Conservation (phyloP, 2,888 invertebrate species). For the Pasiphila rectangulata region DNA sequence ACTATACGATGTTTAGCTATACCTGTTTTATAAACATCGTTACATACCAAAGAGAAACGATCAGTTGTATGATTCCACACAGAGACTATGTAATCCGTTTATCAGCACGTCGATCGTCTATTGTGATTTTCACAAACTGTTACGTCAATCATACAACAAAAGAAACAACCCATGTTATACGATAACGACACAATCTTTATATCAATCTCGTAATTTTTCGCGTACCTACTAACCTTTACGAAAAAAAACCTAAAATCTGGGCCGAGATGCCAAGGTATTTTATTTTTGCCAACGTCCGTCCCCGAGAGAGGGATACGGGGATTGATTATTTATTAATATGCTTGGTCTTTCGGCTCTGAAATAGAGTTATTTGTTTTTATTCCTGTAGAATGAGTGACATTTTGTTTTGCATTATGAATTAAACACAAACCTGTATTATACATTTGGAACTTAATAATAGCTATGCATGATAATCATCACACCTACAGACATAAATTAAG, state of each 20-base stretch:
- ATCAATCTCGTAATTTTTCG: conserved; percentile 18
- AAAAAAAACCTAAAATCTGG: conserved; percentile 25
- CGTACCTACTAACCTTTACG: conserved; percentile 22
- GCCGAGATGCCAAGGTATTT: conserved; percentile 25
- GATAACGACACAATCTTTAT: too few species aligned
- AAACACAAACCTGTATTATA: too few species aligned
- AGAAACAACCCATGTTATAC: conserved; percentile 22
- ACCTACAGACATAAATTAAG: conserved; percentile 2
- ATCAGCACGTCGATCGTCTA: conserved; percentile 17
- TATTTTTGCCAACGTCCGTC: conserved; percentile 25
- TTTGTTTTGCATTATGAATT: conserved; percentile 6
- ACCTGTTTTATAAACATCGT: conserved; percentile 8
- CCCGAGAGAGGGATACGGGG: conserved; percentile 21
- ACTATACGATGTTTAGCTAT: conserved; percentile 8
- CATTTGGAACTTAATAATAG: too few species aligned
- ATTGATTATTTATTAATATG: conserved; percentile 31
- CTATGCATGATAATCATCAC: conserved; percentile 1
- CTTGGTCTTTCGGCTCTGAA: conserved; percentile 4
- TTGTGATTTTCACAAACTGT: conserved; percentile 25
- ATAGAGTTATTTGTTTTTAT: background rate
- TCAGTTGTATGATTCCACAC: conserved; percentile 6
- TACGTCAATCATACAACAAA: conserved; percentile 29
- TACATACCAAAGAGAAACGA: conserved; percentile 5
- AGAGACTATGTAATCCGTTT: conserved; percentile 16
- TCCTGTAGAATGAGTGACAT: background rate